Percentiles rank a stretch among this genome's conserved stretches.
Evolutionary conservation across 2,797 vertebrate species (phyloP).

Genomic region (Australoheros facetus): DNA sequence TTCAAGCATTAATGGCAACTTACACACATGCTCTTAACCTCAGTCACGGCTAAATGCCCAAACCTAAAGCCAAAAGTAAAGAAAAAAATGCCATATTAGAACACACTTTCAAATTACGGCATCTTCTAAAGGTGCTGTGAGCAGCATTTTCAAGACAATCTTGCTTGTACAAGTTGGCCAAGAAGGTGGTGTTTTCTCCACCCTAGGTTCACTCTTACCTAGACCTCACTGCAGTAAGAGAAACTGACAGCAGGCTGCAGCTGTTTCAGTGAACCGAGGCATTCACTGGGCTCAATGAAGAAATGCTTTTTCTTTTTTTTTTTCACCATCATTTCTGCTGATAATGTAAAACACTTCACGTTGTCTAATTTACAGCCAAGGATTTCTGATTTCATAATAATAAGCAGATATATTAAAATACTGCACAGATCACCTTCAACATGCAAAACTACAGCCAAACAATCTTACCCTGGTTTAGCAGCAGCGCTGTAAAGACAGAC

Average conservation of each 20-base stretch:
- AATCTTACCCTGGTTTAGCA: constrained; percentile 83
- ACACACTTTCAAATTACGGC: neutral
- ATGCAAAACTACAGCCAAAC: constrained; percentile 10
- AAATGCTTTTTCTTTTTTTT: neutral
- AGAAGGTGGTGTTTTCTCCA: neutral
- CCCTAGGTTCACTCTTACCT: rapidly evolving
- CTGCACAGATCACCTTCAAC: constrained; percentile 40
- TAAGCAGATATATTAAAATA: neutral
- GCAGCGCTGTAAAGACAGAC: constrained; percentile 72
- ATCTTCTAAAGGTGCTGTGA: constrained; percentile 13
- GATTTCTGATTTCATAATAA: neutral
- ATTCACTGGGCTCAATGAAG: neutral
- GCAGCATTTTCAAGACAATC: constrained; percentile 1
- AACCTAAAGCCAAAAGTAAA: neutral
- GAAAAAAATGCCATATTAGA: neutral
- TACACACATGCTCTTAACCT: constrained; percentile 1
- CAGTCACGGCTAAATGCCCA: neutral
- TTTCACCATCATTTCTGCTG: neutral
- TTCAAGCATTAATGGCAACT: neutral
- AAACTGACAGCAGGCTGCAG: neutral
- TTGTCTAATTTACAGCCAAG: neutral
- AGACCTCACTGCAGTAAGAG: neutral
- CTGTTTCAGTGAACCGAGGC: neutral
- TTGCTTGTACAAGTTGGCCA: neutral
- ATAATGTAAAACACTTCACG: neutral